These are phyloP conservation scores for Scrobipalpa costella DNA, from an alignment of 2,888 invertebrate species.

Conservation along the genomic window DNA sequence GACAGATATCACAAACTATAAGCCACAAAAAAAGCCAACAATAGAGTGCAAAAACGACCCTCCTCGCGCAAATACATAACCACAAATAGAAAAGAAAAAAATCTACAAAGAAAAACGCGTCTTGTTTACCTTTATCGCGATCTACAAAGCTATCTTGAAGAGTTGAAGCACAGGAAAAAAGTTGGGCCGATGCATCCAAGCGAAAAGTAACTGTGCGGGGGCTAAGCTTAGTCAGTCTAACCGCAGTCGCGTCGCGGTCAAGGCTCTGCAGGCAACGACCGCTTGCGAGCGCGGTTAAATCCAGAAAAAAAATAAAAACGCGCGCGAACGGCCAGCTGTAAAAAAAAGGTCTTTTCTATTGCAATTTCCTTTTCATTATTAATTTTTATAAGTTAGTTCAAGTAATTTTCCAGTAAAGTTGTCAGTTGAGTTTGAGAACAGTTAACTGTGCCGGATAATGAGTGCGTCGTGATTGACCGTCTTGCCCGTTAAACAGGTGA, in stretches of 20 bases:
- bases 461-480: constrained; percentile 74
- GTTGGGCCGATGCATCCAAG: constrained; percentile 67
- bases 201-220: constrained; percentile 72
- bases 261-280: constrained; percentile 63
- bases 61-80: constrained; percentile 19
- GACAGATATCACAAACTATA: background rate
- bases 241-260: constrained; percentile 75
- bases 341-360: constrained; percentile 49
- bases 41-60: constrained; percentile 6
- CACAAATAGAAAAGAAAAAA: constrained; percentile 14
- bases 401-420: constrained; percentile 35
- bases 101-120: constrained; percentile 17
- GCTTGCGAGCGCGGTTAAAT: constrained; percentile 43
- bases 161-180: constrained; percentile 28
- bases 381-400: constrained; percentile 27
- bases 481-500: constrained; percentile 73
- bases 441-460: constrained; percentile 75
- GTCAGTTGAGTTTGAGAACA: constrained; percentile 66
- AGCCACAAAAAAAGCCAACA: background rate
- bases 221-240: constrained; percentile 64
- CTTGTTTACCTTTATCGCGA: constrained; percentile 27
- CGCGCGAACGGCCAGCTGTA: constrained; percentile 70
- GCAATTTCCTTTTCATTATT: constrained; percentile 32
- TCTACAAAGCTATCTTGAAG: constrained; percentile 26
- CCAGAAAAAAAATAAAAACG: constrained; percentile 54